These are phyloP conservation scores for Semnopithecus entellus DNA, from an alignment of 2,113 vertebrate species.

Conservation along the genomic window DNA sequence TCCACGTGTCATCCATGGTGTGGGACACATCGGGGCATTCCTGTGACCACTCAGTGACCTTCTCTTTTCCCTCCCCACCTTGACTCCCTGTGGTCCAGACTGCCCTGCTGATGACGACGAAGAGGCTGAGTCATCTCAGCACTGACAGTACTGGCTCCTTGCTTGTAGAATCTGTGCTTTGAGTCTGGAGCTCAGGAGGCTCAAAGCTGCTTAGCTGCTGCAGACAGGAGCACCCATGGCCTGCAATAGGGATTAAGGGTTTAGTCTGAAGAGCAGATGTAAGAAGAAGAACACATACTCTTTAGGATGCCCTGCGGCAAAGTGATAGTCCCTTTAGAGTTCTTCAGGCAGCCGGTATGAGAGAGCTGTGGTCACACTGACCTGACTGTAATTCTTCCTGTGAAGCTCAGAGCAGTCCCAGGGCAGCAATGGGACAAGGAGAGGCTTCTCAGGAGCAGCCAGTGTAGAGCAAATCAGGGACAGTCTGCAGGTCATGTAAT, in stretches of 20 bases:
- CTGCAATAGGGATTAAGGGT: background rate
- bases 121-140: background rate
- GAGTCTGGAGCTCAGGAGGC: background rate
- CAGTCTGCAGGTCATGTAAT: background rate
- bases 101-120: background rate
- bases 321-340: background rate
- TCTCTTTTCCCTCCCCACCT: background rate
- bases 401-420: background rate
- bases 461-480: background rate
- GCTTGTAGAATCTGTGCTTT: background rate
- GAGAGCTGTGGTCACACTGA: background rate
- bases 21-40: fast-evolving
- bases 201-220: constrained; percentile 30
- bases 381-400: background rate
- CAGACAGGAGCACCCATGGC: background rate
- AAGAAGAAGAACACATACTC: constrained; percentile 30
- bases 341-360: background rate
- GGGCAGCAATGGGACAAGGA: background rate
- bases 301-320: background rate
- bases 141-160: background rate
- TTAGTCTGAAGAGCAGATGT: constrained; percentile 52
- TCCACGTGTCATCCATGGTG: background rate
- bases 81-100: background rate
- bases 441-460: background rate
- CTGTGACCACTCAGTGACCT: background rate